Evolutionary conservation across 2,797 vertebrate species (phyloP), one percentile per base, ranked within the genome.

Genomic region (Chaunax sp.): DNA sequence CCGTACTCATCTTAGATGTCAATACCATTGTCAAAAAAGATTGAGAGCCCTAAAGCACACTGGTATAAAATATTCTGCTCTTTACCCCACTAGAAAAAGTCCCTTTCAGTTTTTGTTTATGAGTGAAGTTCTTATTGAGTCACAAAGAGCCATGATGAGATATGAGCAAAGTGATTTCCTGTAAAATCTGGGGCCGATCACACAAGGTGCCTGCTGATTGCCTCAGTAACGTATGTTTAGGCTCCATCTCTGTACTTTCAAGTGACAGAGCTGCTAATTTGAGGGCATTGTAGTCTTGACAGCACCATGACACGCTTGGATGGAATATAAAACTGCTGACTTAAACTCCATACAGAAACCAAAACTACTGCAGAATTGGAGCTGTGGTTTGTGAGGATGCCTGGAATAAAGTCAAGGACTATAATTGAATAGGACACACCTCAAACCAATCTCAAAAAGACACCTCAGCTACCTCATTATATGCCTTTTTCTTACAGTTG

Each of bases 261-360:
- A 78, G 71, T 69, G 72, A 49, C 68, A 72, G 69, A 88, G 74
- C 80, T 79, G 84, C 81, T 89, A 70, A 87, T 91, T 89, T 87
- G 85, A 85, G 84, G 83, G 47, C 67, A 81, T 85, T 81, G 77
- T 80, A 86, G 86, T 77, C 86, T 78, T 75, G 77, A 86, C 80
- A 81, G 73, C 70, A 49, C 65, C 30, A 3, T 74, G 71, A 59
- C 40, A 7, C 14, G 67, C 59, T 53, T 64, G 49, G 60, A 45
- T 60, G 65, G 73, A 70, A 78, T 86, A 65, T 87, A 87, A 18
- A 89, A 88, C 81, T 65, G 74, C 82, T 70, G 30, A 71, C 54
- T 55, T 26, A 18, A 53, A 61, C 72, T 47, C 28, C 66, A 59
- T 46, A 20, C 37, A 43, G 20, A 52, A 70, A 51, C 63, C 58